Base-by-base conservation (phyloP, 1,140 invertebrate genomes). In the Wasmannia auropunctata region DNA sequence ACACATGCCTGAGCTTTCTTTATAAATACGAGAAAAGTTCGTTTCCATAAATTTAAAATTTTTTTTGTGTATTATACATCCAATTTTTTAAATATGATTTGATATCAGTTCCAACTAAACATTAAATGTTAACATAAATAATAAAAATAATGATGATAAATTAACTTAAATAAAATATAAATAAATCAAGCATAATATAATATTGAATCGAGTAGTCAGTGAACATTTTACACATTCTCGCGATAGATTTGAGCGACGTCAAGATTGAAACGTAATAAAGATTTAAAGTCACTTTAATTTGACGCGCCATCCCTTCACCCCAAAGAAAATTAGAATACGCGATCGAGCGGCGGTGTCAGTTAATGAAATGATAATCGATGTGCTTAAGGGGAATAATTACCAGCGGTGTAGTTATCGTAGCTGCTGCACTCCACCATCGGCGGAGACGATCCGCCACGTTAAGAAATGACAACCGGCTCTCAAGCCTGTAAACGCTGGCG, bases 311-410 rank as follows among this genome's bases (percentile, higher is more conserved):
- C 2, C 8, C 7, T 25, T 22, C 63, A 28, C n/a, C 3, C n/a
- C 5, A 28, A 7, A 46, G 54, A 28, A 49, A 70, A 83, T 84
- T 87, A 54, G 75, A 87, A 70, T 34, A 40, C 25, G 54, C 25
- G 7, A 2, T 34, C 25, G 28, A 25, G 7, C n/a, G 10, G 28
- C 22, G 37, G 25, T 49, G 58, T 5, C 37, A 14, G 34, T 49
- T 86, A 86, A 87, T 88, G 51, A 88, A 86, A 90, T 74, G 74
- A 86, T 88, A 88, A 90, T 88, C 76, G 84, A 86, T 72, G 77
- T 83, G 49, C 19, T 87, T 85, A 79, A 60, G 72, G 51, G 49
- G 25, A 46, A 62, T 85, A 86, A 88, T 89, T 83, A 74, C 3
- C 25, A 22, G 25, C 37, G 49, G 22, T 60, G 54, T 84, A 51